Evolutionary conservation across 2,888 invertebrate species (phyloP).

Genomic region (Cryptocephalus moraei): DNA sequence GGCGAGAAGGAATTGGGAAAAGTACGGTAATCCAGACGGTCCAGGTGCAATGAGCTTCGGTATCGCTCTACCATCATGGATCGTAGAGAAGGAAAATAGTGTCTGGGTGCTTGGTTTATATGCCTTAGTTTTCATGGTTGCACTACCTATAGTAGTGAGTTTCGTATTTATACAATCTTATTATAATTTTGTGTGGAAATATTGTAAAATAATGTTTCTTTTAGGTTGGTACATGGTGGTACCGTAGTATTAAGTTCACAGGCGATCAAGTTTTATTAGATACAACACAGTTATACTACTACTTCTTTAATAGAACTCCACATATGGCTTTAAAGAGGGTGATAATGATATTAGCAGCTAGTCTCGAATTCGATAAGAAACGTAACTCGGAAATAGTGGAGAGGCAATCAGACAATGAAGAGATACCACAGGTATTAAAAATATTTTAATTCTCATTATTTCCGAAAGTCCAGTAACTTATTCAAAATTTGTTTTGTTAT

Average conservation of each 20-base stretch:
- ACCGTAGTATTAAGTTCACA: slow-evolving; percentile 91
- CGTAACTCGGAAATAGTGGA: slow-evolving; percentile 92
- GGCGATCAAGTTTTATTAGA: slow-evolving; percentile 94
- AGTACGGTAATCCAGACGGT: slow-evolving; percentile 99
- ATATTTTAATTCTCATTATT: background rate
- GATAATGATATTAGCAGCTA: slow-evolving; percentile 93
- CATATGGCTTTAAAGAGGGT: slow-evolving; percentile 91
- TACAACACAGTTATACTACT: slow-evolving; percentile 94
- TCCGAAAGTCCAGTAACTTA: background rate
- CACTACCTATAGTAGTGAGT: slow-evolving; percentile 73
- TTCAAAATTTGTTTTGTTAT: no score
- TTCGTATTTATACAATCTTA: background rate
- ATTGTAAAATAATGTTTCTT: slow-evolving; percentile 11
- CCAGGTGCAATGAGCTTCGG: slow-evolving; percentile 99
- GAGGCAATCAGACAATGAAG: slow-evolving; percentile 86
- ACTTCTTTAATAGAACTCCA: slow-evolving; percentile 92
- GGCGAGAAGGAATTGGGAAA: slow-evolving; percentile 94
- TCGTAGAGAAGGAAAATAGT: slow-evolving; percentile 98
- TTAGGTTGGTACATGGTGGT: slow-evolving; percentile 96
- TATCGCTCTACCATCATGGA: slow-evolving; percentile 98
- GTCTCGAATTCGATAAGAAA: slow-evolving; percentile 89
- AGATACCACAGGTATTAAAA: slow-evolving; percentile 49
- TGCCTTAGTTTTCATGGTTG: slow-evolving; percentile 95
- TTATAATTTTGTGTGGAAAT: background rate
- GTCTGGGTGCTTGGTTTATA: slow-evolving; percentile 94